Conservation (phyloP, 1,140 invertebrate species). For the Cyclargus thomasi region DNA sequence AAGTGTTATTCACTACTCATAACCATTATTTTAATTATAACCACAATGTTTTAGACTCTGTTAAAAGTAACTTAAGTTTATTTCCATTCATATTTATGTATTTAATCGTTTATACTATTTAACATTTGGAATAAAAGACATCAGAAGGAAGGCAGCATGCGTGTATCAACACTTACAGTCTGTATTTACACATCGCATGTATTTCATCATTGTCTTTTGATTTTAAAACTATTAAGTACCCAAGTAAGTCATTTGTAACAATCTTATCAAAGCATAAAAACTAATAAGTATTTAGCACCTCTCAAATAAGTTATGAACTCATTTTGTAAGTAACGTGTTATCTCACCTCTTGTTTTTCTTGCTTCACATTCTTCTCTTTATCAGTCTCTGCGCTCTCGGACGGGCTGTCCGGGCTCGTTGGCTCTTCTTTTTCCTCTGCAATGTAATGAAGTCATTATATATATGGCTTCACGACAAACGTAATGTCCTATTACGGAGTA, state of each 20-base stretch:
- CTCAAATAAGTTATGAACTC: no score
- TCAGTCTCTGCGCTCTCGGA: constrained; percentile 34
- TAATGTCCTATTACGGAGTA: neutral
- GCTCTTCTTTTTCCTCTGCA: constrained; percentile 56
- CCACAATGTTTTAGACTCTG: no score
- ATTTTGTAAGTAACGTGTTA: no score
- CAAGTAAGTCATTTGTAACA: neutral
- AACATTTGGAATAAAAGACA: no score
- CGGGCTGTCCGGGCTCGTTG: constrained; percentile 42
- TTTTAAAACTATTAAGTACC: neutral
- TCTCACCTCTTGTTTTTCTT: constrained; percentile 60
- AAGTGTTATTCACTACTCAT: no score
- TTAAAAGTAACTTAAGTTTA: no score
- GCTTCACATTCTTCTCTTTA: constrained; percentile 47
- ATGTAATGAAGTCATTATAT: neutral
- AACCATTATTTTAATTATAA: no score
- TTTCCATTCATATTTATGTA: no score
- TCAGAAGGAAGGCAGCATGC: constrained; percentile 44
- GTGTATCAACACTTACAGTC: constrained; percentile 46
- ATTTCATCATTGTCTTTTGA: constrained; percentile 28
- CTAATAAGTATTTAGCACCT: no score
- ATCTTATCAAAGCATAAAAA: no score
- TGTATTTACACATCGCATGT: constrained; percentile 49
- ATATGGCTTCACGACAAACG: neutral
- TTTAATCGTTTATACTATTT: no score